Evolutionary conservation across 2,113 vertebrate species (phyloP), one percentile per base, ranked within the genome.

Genomic region (Thunnus thynnus): DNA sequence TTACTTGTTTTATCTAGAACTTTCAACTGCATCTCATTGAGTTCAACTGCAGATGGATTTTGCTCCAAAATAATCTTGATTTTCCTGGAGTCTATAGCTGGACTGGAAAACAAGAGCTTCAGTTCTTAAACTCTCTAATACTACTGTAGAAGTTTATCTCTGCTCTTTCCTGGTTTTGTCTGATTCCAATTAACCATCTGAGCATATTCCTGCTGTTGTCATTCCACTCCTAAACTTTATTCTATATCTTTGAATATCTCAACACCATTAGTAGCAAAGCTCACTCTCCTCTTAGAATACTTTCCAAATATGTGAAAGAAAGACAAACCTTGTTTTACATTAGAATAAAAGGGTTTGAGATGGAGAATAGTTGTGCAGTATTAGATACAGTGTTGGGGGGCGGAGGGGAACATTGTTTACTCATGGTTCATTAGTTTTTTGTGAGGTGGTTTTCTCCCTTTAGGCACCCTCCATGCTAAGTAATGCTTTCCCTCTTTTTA

Each of bases 351-450:
- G 18, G 18, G 18, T 55, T 63, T 55, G 17, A 72, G 13, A 64
- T 11, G 16, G 47, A 62, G 7, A 27, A 51, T 30, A 27, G 41
- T 22, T 83, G 56, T 54, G 54, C 57, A 44, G 10, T 36, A 30
- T 66, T 25, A 17, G 54, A 76, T 51, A 25, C 56, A 11, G 67
- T 36, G 51, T 47, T 50, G 56, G 13, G 55, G 57, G 22, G 69
- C 8, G 44, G 22, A 18, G 65, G 16, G 72, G 62, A 76, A 66
- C 60, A 74, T 76, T 89, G 86, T 89, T 90, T 89, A 86, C 80
- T 56, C 75, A 84, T n/a, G 87, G 56, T 87, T 90, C 77, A 88
- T 90, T 89, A 85, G 88, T 17, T 80, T 88, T 83, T 79, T 72
- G 78, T 76, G 60, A 83, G 79, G 73, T 76, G 76, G n/a, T 70